Conservation (phyloP, 2,797 vertebrate species). For the Hipposideros larvatus region DNA sequence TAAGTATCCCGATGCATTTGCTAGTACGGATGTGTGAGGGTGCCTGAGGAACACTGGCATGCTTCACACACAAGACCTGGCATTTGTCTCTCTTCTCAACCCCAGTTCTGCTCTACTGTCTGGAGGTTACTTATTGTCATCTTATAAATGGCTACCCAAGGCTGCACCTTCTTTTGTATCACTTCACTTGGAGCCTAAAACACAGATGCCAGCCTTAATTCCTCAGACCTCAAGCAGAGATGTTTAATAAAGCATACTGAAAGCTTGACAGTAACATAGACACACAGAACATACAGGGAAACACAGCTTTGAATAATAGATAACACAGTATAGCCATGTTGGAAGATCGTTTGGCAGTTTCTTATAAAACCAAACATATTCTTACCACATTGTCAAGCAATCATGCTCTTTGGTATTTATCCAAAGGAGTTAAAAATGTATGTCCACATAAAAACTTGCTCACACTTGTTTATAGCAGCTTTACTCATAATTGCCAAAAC, state of each 20-base stretch:
- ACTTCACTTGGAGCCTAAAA: not conserved
- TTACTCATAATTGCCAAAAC: conserved; percentile 11
- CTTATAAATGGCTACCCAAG: not conserved
- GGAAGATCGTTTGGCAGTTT: not conserved
- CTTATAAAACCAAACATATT: not conserved
- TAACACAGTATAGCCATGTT: not conserved
- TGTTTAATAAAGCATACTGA: not conserved
- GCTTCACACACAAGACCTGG: not conserved
- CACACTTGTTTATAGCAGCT: not conserved
- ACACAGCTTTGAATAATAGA: not conserved
- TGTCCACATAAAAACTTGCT: not conserved
- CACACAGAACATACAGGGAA: not conserved
- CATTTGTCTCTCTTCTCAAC: not conserved
- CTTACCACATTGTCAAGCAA: not conserved
- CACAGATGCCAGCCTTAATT: not conserved
- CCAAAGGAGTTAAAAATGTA: not conserved
- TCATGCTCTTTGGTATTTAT: not conserved
- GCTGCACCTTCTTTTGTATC: not conserved
- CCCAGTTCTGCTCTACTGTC: not conserved
- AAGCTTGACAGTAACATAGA: not conserved
- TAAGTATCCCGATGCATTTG: not conserved
- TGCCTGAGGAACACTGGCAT: not conserved
- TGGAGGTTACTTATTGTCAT: not conserved
- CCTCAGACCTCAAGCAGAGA: not conserved
- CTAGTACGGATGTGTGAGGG: not conserved